Base-by-base conservation (phyloP, 2,113 vertebrate species). In the Trachemys scripta region DNA sequence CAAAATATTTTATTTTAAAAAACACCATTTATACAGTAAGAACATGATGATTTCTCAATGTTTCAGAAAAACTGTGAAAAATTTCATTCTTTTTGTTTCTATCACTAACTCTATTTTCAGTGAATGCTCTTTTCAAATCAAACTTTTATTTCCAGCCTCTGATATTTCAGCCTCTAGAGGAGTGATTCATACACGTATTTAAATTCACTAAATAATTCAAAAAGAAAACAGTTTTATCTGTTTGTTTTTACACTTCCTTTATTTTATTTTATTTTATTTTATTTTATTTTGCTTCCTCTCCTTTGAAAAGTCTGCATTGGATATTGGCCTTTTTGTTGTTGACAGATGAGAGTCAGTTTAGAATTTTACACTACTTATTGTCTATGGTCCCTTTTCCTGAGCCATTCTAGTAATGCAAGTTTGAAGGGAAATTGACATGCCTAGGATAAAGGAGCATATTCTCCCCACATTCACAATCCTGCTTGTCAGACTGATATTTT, bases 191-290 rank as follows among this genome's bases (percentile, higher is more conserved):
- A 82, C 5, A 82, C 51, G 75, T 42, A 75, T 53, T 57, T 56
- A 8, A 49, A 56, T 42, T 8, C n/a, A 79, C 4, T 0, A 0
- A 81, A 79, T 65, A 45, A 22, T 24, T 59, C 42, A 29, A 14
- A 19, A 57, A 91, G 83, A 20, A 3, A 0, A 19, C 35, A 3
- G 8, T 10, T 12, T 90, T 93, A 3, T 20, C 38, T 89, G 4
- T 9, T 84, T 89, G 82, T 13, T 49, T 90, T 84, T 17, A 9
- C 27, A 16, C 27, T 38, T 38, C 0, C 22, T 84, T 76, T 62
- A 59, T 62, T 9, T 38, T 53, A 24, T 53, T 57, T 83, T 31
- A 10, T 2, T 38, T 42, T 83, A 10, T 2, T 38, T 42, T 83
- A 19, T 54, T 13, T 10, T 20, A 38, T 5, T 10, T 11, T 84